Percentiles rank a stretch among this genome's conserved stretches.
These are phyloP conservation scores for Caretta caretta DNA, from an alignment of 2,113 vertebrate species.

Conservation along the genomic window DNA sequence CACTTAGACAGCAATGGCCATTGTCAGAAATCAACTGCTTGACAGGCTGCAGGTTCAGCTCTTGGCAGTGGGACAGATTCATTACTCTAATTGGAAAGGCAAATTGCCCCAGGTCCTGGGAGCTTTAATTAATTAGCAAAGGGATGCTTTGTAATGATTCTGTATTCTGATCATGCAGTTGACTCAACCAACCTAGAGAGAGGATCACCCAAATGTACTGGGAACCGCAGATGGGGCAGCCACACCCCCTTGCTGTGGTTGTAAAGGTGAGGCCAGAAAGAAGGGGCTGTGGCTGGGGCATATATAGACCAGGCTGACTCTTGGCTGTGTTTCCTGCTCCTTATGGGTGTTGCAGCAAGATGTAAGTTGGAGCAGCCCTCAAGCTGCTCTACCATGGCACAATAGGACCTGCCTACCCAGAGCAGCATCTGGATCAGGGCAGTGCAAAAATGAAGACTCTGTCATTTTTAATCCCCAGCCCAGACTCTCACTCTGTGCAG, in stretches of 20 bases:
- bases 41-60: background rate
- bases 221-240: background rate
- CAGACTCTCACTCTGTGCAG: background rate
- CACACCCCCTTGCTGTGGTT: background rate
- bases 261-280: background rate
- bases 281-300: background rate
- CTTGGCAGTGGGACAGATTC: background rate
- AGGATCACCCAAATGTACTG: background rate
- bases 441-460: background rate
- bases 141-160: background rate
- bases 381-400: rapidly evolving
- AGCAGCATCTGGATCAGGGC: background rate
- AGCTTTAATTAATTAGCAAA: background rate
- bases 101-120: background rate
- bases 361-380: background rate
- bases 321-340: background rate
- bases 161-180: background rate
- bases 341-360: background rate
- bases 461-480: background rate
- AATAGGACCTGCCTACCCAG: background rate
- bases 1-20: background rate
- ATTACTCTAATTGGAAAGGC: conserved; percentile 5
- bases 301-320: background rate
- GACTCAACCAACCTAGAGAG: conserved; percentile 5
- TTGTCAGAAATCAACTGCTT: background rate